These are phyloP conservation scores for Drosophila guanche DNA, from an alignment of 1,140 invertebrate species.

Conservation along the genomic window DNA sequence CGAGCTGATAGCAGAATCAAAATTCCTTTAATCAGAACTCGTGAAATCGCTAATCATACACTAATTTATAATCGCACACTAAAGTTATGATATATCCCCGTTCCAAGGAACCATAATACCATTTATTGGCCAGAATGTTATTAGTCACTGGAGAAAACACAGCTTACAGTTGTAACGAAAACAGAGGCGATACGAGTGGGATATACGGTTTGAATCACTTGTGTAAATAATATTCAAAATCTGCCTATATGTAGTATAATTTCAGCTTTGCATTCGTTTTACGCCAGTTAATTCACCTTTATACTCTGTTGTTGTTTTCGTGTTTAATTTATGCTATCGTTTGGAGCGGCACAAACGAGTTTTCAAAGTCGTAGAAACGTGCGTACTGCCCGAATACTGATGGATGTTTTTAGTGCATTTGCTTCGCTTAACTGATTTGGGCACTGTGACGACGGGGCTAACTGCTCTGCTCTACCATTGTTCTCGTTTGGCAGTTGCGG, in stretches of 20 bases:
- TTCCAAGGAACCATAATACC: neutral
- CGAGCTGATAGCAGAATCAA: slow-evolving; percentile 33
- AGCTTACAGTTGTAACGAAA: neutral
- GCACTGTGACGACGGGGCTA: slow-evolving; percentile 10
- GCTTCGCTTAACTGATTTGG: slow-evolving; percentile 2
- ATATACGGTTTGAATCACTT: slow-evolving; percentile 1
- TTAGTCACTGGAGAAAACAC: neutral
- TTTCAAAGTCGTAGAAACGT: slow-evolving; percentile 40
- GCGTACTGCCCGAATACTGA: slow-evolving; percentile 32
- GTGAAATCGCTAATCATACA: slow-evolving; percentile 18
- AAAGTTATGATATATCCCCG: neutral
- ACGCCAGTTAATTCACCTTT: slow-evolving; percentile 63
- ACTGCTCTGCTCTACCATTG: slow-evolving; percentile 39
- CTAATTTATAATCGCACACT: slow-evolving; percentile 10
- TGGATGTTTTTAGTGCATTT: slow-evolving; percentile 38
- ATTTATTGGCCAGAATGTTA: neutral
- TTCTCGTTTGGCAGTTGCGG: slow-evolving; percentile 44
- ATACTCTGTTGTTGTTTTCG: slow-evolving; percentile 7
- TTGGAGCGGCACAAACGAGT: slow-evolving; percentile 44
- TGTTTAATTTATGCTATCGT: slow-evolving; percentile 14
- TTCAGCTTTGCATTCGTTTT: slow-evolving; percentile 15
- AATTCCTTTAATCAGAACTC: slow-evolving; percentile 26
- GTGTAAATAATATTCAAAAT: slow-evolving; percentile 15
- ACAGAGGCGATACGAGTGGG: too few species aligned
- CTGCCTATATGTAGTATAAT: neutral